Conservation (phyloP, 2,888 invertebrate genomes). For the Incurvaria masculella region DNA sequence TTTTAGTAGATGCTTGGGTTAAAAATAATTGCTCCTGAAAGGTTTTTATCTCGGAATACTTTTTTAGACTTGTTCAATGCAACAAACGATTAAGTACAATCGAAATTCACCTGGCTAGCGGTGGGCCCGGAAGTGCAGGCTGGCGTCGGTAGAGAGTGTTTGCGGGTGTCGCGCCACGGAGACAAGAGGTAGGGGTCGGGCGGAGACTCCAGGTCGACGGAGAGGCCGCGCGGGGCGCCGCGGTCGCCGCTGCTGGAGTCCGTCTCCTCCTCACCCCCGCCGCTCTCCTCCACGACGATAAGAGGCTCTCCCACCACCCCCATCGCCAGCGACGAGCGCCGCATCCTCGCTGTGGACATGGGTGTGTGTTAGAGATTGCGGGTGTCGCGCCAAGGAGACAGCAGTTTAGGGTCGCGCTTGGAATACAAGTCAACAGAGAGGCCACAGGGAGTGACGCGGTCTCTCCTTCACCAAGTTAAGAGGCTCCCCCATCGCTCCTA, state of each 20-base stretch:
- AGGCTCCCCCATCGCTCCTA: too few relatives aligned
- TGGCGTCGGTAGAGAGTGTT: conserved; percentile 81
- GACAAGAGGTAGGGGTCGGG: conserved; percentile 79
- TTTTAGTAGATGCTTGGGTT: too few relatives aligned
- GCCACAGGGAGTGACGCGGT: too few relatives aligned
- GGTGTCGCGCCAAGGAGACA: too few relatives aligned
- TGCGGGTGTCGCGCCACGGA: conserved; percentile 77
- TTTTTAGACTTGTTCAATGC: too few relatives aligned
- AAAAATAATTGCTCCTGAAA: too few relatives aligned
- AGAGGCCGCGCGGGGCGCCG: conserved; percentile 45
- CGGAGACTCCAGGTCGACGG: conserved; percentile 73
- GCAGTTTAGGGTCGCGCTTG: too few relatives aligned
- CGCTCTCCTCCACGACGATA: conserved; percentile 80
- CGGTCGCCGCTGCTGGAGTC: conserved; percentile 22
- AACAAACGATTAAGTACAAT: too few relatives aligned
- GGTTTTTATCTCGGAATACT: too few relatives aligned
- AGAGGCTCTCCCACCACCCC: conserved; percentile 66
- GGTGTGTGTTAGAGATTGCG: too few relatives aligned
- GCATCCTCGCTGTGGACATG: conserved; percentile 49
- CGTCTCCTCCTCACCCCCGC: conserved; percentile 64
- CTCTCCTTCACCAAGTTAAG: too few relatives aligned
- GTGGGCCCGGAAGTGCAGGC: conserved; percentile 83
- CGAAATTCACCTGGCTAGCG: conserved; percentile 82
- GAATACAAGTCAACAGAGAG: too few relatives aligned
- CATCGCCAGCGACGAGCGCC: conserved; percentile 64